Evolutionary conservation across 2,797 vertebrate genomes (phyloP).

Genomic region (Amblyopsis hoosieri): DNA sequence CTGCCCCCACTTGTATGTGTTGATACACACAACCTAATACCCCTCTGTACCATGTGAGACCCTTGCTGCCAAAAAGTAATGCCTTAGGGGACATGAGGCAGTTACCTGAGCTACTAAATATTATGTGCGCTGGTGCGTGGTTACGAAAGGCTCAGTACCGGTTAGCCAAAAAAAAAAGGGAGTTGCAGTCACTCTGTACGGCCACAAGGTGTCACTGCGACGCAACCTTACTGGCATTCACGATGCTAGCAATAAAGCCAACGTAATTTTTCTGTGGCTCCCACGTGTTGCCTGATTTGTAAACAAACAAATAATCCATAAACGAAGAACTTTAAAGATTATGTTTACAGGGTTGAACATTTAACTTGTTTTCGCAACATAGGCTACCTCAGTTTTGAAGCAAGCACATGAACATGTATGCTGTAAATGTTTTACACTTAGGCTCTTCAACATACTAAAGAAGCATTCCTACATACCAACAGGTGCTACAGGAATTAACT

Average conservation of each 20-base stretch:
- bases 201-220: constrained; percentile 58
- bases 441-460: too few species aligned
- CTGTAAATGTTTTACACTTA: too few species aligned
- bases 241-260: constrained; percentile 79
- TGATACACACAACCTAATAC: constrained; percentile 21
- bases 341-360: too few species aligned
- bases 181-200: constrained; percentile 28
- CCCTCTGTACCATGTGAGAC: constrained; percentile 6
- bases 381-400: too few species aligned
- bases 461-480: too few species aligned
- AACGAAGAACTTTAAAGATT: too few species aligned
- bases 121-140: constrained; percentile 11
- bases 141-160: constrained; percentile 7
- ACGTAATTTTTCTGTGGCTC: constrained; percentile 68
- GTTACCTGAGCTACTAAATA: constrained; percentile 33
- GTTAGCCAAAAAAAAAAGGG: constrained; percentile 2
- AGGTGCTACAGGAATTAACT: too few species aligned
- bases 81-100: background rate
- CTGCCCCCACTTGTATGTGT: constrained; percentile 45
- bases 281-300: background rate
- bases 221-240: constrained; percentile 42
- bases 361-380: too few species aligned
- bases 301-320: background rate
- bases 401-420: too few species aligned
- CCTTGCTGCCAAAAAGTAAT: constrained; percentile 2